These are phyloP conservation scores for Hydropsyche betteni DNA, from an alignment of 2,888 invertebrate genomes.

Conservation along the genomic window DNA sequence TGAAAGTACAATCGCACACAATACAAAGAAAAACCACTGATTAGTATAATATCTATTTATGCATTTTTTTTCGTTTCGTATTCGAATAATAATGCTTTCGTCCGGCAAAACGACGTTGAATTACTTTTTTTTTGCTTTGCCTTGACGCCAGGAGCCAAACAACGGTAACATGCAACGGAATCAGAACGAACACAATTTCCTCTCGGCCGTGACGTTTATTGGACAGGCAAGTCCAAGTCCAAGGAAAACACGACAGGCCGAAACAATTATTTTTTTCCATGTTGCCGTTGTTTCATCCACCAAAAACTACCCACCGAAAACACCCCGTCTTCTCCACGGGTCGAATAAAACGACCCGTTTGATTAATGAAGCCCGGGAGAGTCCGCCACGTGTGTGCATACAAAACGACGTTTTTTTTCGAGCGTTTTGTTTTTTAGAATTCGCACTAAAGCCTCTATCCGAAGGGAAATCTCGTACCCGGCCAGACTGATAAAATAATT, in stretches of 20 bases:
- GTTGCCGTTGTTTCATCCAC: slow-evolving; percentile 17
- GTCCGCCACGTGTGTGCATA: neutral
- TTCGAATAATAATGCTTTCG: too few relatives aligned
- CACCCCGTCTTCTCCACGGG: neutral
- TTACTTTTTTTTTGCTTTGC: slow-evolving; percentile 1
- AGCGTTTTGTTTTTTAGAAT: too few relatives aligned
- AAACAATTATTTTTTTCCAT: slow-evolving; percentile 39
- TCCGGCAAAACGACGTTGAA: neutral
- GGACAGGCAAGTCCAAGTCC: slow-evolving; percentile 36
- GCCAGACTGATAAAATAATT: too few relatives aligned
- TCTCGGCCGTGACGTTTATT: slow-evolving; percentile 38
- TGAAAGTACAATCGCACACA: too few relatives aligned
- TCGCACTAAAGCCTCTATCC: too few relatives aligned
- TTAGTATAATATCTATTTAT: too few relatives aligned
- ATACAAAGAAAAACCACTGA: too few relatives aligned
- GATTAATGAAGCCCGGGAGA: slow-evolving; percentile 39
- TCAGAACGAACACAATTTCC: slow-evolving; percentile 40
- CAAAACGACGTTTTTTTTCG: too few relatives aligned
- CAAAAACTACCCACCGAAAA: neutral
- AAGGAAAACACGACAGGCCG: slow-evolving; percentile 33
- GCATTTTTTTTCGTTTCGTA: too few relatives aligned
- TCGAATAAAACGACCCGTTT: slow-evolving; percentile 33
- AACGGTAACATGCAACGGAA: slow-evolving; percentile 23
- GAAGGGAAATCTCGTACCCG: too few relatives aligned
- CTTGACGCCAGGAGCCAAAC: neutral